Base-by-base conservation (phyloP, 2,888 invertebrate genomes). In the Apamea monoglypha region DNA sequence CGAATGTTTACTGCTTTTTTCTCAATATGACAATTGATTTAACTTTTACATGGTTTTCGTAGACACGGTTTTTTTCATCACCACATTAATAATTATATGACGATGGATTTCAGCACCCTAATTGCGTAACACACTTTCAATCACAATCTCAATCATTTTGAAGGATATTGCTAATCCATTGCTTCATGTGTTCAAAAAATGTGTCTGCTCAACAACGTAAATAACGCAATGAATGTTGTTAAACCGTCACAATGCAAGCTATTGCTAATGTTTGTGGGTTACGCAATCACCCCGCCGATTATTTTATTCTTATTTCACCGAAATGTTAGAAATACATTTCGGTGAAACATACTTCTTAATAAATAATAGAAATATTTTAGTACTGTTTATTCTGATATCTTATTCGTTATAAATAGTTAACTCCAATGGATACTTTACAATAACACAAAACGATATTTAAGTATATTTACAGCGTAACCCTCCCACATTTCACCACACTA, bases 401-500 rank as follows among this genome's bases (percentile, higher is more conserved):
- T 12, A 3, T 56, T n/a, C n/a, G 12, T 6, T 71, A 10, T 25
- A 29, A 14, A 36, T 18, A 40, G n/a, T 36, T 21, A n/a, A 36
- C 12, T 70, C 10, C 16, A 40, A 40, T n/a, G 32, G 5, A 40
- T 29, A 50, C 1, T 50, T 16, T 29, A 40, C 36, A 76, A 12
- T 74, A 47, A n/a, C 36, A 47, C n/a, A 47, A 16, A 5, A 70
- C 16, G 29, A 40, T 7, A 63, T 63, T 36, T 14, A 36, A 53
- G 53, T 18, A 81, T 81, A 81, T 73, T 81, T 56, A 81, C 67
- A 77, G 32, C 16, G 25, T 16, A 10, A 44, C 53, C 32, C 73
- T 50, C 56, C n/a, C 14, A 59, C n/a, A 80, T 75, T 75, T 69
- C 66, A 66, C 16, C 32, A 77, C 29, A 18, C 16, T 56, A 69